Base-by-base conservation (phyloP, 2,888 invertebrate species). In the Nycteola revayana region DNA sequence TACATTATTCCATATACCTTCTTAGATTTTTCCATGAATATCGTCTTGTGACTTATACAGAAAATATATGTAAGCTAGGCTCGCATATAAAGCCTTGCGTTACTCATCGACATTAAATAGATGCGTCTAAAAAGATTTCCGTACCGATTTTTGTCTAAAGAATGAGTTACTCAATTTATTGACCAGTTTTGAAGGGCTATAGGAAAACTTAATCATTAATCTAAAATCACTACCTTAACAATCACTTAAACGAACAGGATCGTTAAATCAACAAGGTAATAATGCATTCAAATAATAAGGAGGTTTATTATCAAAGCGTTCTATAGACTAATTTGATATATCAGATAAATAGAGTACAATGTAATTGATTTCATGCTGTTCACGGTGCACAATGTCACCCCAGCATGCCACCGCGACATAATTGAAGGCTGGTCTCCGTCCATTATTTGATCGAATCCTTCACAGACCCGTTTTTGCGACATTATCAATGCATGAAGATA, bases 401-500 rank as follows among this genome's bases (percentile, higher is more conserved):
- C 5, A 14, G 14, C 14, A 14, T 5, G 5, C 2, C 31, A 42
- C 26, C 37, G 42, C 39, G 46, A 58, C 36, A 38, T 62, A 39
- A 58, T 53, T 48, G 43, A 53, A 50, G 36, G 5, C 27, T 34
- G 36, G 14, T 5, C 14, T 14, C 34, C 32, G 32, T 34, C 46
- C 39, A 42, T 48, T 60, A 60, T 55, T 53, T 42, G 41, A 45
- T 51, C 32, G 47, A 28, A 17, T 52, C 35, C 5, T 22, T 39
- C 33, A 37, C 30, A 45, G 49, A 57, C 50, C 31, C 42, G 55
- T 60, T 68, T 50, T 53, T 56, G 52, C 49, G 40, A 32, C 32
- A 45, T 43, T 47, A 58, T 57, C 51, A 56, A 55, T 51, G 60
- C 54, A 49, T 60, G 53, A 55, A 63, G 47, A 51, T 45, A 58